A percentile compares a stretch with the other conserved stretches of the same genome.
These are phyloP conservation scores for Metopolophium dirhodum DNA, from an alignment of 1,140 invertebrate genomes.

Conservation along the genomic window DNA sequence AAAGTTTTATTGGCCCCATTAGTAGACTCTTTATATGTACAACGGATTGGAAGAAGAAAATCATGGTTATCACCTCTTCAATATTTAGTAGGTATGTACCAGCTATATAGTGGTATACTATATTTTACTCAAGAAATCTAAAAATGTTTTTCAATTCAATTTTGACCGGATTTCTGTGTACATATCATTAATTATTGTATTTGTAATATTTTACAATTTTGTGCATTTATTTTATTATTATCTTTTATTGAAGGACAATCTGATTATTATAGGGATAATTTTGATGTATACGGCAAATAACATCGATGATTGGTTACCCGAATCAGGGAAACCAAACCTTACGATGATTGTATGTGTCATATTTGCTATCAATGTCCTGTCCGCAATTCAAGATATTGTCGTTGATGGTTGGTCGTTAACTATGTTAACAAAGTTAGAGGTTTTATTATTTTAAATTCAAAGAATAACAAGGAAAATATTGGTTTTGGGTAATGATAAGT, in stretches of 20 bases:
- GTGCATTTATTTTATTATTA: background rate
- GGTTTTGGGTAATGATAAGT: background rate
- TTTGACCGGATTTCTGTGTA: background rate
- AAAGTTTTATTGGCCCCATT: conserved; percentile 98
- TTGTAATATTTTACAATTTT: background rate
- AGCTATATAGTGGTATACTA: conserved; percentile 63
- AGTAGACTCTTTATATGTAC: conserved; percentile 89
- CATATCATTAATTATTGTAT: background rate
- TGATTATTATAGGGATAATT: background rate
- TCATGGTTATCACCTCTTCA: conserved; percentile 64
- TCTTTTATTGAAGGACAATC: background rate
- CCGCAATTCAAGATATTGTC: conserved; percentile 98
- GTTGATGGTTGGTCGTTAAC: conserved; percentile 94
- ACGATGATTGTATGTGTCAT: conserved; percentile 81
- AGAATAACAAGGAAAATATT: background rate
- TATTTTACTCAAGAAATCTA: background rate
- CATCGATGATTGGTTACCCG: background rate
- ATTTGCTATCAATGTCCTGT: conserved; percentile 90
- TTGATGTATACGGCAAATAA: background rate
- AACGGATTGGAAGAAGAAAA: conserved; percentile 88
- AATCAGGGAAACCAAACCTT: conserved; percentile 73
- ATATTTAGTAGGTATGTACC: background rate
- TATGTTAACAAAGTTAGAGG: conserved; percentile 74
- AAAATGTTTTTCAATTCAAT: background rate
- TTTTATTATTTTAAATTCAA: background rate